Evolutionary conservation across 1,140 invertebrate species (phyloP), one percentile per base, ranked within the genome.

Genomic region (Spodoptera litura): DNA sequence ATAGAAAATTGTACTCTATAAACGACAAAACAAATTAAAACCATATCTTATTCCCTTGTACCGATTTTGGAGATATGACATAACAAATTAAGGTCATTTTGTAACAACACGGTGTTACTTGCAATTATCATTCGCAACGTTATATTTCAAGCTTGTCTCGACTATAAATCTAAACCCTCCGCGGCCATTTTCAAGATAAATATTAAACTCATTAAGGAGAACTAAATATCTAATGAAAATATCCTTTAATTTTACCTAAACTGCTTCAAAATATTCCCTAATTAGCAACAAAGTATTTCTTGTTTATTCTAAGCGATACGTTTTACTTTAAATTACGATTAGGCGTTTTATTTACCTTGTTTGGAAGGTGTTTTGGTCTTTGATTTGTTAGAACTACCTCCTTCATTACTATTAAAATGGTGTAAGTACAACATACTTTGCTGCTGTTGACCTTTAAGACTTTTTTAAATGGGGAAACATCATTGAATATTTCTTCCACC

Each of bases 61-160:
- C 38, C 2, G 56, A 49, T 64, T 49, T 15, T 6, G 55, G 25
- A 73, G 56, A 61, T 74, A 61, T 49, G 15, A 74, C n/a, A 73
- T 61, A 61, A 74, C 44, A 61, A 74, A 74, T 61, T 13, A 74
- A 20, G 44, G 35, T 27, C 44, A 74, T 74, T 74, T 51, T 35
- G 59, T 61, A 74, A 20, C 71, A 56, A 58, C 38, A 49, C 71
- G 71, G 35, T 12, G 61, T 74, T 61, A 74, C 38, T 49, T 74
- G 71, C 56, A 61, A 74, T 74, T 74, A 74, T 61, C 58, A 58
- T 74, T 61, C 71, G 61, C 51, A 61, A 74, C 51, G 71, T 74
- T 74, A 74, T 74, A 58, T 74, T 74, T 74, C 38, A 44, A 49
- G 56, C 71, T 74, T 74, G 71, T 61, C 58, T 59, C 71, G 56